Base-by-base conservation (phyloP, 2,797 vertebrate species). In the Acropternis orthonyx region DNA sequence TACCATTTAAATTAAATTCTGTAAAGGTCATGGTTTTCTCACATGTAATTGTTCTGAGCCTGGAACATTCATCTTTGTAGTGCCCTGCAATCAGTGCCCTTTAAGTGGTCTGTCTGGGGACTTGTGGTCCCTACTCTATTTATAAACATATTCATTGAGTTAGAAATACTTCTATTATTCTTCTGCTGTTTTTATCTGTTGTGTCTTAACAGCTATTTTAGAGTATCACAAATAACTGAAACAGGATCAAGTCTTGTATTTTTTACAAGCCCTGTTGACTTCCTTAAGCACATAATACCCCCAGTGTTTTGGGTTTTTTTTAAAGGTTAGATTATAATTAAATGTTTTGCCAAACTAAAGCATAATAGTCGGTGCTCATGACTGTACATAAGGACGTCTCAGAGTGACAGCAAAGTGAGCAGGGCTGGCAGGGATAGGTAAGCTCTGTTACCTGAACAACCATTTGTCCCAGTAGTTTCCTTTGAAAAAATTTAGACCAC, bases 181-280 rank as follows among this genome's bases (percentile, higher is more conserved):
- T 80, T 85, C 27, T 83, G 34, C n/a, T 82, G 46, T 3, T 67
- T 95, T 73, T 91, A 84, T 55, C 67, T 92, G 62, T 89, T 78
- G 51, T 79, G 43, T 89, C 58, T 73, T 65, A 87, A 58, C 26
- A 82, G 48, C 65, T 94, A 63, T 89, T 96, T 89, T 85, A 79
- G 55, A 59, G 15, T 85, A 59, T 85, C 34, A 56, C 74, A 84
- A 71, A 75, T 72, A 91, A 85, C 41, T 85, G 71, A 82, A 89
- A 82, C 19, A 52, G 44, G 68, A 89, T 87, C 56, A 46, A 54
- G 26, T 69, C 56, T 67, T 76, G 11, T 76, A 62, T 44, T 92
- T 96, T 92, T 83, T 66, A 37, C 19, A 89, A 85, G 34, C 72
- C 63, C 91, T 92, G 86, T 87, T 79, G 84, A 71, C 75, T 94